These are phyloP conservation scores for Siderastrea radians DNA, from an alignment of 92 coral and sea anemone genomes.

Conservation along the genomic window DNA sequence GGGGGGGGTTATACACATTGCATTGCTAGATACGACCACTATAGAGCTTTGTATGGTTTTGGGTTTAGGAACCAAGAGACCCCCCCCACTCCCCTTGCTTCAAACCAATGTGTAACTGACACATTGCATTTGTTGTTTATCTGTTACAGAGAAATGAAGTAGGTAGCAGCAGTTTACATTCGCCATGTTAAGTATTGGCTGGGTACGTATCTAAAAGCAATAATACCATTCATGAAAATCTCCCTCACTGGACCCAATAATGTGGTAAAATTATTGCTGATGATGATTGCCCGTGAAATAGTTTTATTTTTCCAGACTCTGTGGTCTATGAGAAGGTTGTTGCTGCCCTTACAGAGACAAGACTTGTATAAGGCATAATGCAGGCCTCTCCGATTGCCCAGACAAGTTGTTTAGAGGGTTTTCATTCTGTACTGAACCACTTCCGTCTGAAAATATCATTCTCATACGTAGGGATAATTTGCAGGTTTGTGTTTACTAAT, in stretches of 20 bases:
- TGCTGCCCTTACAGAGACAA: constrained; percentile 48
- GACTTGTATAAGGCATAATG: constrained; percentile 43
- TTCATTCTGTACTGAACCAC: constrained; percentile 43
- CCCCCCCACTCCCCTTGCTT: too few species aligned
- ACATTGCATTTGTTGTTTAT: background rate
- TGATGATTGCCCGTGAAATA: too few species aligned
- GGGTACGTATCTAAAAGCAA: too few species aligned
- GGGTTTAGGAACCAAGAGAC: too few species aligned
- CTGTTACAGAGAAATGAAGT: constrained; percentile 48
- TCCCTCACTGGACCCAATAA: too few species aligned
- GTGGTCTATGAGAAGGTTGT: constrained; percentile 58
- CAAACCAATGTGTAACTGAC: too few species aligned
- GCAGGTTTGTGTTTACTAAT: constrained; percentile 31
- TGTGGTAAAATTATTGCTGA: too few species aligned
- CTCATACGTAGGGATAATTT: constrained; percentile 39
- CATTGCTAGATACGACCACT: too few species aligned
- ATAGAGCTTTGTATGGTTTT: too few species aligned
- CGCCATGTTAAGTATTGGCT: too few species aligned
- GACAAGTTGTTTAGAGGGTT: constrained; percentile 51
- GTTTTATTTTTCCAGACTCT: constrained; percentile 39
- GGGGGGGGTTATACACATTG: too few species aligned
- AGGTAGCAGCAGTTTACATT: constrained; percentile 26
- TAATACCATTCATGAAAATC: too few species aligned
- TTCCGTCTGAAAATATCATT: constrained; percentile 40
- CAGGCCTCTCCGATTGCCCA: constrained; percentile 59